These are phyloP conservation scores for Gymnothorax javanicus DNA, from an alignment of 2,797 vertebrate species.

Conservation along the genomic window DNA sequence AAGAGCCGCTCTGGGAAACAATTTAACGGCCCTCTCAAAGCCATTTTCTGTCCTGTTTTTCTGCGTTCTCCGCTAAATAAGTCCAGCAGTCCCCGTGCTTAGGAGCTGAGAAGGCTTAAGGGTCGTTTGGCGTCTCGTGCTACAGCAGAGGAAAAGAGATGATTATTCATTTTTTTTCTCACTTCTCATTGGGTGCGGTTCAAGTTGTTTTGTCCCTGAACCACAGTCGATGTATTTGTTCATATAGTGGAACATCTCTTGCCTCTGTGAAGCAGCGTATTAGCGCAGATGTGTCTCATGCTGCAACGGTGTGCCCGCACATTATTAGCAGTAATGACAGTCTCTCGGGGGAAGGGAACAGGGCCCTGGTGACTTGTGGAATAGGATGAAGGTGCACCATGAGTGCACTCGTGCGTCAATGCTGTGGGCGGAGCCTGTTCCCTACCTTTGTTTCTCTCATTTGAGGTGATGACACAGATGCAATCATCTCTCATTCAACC, in stretches of 20 bases:
- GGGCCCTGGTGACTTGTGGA: not conserved
- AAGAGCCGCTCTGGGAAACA: conserved; percentile 66
- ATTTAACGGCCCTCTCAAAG: conserved; percentile 71
- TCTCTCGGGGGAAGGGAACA: not conserved
- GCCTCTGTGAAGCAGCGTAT: not conserved
- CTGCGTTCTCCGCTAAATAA: conserved; percentile 25
- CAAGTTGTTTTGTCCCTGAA: not conserved
- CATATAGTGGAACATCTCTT: not conserved
- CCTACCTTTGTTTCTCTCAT: not conserved
- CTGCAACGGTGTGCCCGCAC: not conserved
- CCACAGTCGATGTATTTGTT: not conserved
- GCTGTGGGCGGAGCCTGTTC: not conserved
- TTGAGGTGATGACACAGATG: not conserved
- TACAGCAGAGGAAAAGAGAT: not conserved
- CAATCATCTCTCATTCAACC: not conserved
- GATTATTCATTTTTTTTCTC: not conserved
- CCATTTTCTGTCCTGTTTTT: conserved; percentile 63
- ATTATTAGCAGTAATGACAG: conserved; percentile 11
- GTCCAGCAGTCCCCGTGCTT: not conserved
- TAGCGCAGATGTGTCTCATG: not conserved
- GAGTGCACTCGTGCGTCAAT: conserved; percentile 8
- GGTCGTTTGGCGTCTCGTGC: not conserved
- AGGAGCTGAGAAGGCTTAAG: not conserved
- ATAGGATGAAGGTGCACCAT: not conserved
- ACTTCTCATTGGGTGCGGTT: not conserved